phyloP scores from a whole-genome alignment of 2,113 vertebrate genomes.

The Heterocephalus glaber region DNA sequence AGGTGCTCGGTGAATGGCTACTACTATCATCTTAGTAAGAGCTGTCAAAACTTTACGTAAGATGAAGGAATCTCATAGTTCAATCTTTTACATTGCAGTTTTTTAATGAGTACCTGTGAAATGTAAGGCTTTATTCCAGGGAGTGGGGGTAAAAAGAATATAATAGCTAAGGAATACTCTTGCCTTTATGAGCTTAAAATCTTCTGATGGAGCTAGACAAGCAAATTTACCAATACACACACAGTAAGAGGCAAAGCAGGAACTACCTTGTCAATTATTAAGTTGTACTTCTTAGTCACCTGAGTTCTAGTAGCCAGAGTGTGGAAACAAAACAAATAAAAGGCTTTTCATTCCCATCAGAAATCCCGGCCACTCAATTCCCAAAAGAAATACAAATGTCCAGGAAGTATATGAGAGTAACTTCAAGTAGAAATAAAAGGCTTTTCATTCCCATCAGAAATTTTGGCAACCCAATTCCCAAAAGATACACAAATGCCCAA shows the following conservation, averaged over 20 bases:
- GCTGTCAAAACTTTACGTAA: neutral
- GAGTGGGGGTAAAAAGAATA: neutral
- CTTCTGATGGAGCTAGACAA: neutral
- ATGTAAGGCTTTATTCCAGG: neutral
- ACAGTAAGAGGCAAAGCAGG: neutral
- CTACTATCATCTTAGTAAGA: neutral
- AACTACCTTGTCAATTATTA: neutral
- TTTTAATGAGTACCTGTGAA: neutral
- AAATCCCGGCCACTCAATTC: constrained; percentile 26
- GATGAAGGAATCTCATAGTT: neutral
- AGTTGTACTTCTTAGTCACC: neutral
- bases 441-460: constrained; percentile 28
- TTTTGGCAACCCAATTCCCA: neutral
- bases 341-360: neutral
- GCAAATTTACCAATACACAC: neutral
- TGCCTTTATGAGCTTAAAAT: neutral
- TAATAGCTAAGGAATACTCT: neutral
- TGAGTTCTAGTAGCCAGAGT: neutral
- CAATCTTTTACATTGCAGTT: neutral
- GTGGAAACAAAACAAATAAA: neutral
- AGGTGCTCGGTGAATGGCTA: neutral
- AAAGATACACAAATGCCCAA: neutral
- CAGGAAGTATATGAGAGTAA: neutral
- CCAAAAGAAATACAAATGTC: neutral
- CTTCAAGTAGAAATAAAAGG: constrained; percentile 10